Evolutionary conservation across 2,113 vertebrate species (phyloP).

Genomic region (Platichthys flesus): DNA sequence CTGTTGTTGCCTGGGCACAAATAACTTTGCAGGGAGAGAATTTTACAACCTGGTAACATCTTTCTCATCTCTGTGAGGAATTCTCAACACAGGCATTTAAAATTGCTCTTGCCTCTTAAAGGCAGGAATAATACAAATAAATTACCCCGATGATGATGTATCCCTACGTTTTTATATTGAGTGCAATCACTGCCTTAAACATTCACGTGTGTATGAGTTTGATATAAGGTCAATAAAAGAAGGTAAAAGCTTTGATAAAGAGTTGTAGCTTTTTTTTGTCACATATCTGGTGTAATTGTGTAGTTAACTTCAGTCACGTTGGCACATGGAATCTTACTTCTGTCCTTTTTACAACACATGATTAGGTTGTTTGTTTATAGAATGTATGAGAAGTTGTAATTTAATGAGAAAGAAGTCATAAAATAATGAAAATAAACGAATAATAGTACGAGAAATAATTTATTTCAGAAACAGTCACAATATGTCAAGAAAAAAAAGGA

Average conservation of each 20-base stretch:
- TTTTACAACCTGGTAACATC: conserved; percentile 78
- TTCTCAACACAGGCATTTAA: conserved; percentile 74
- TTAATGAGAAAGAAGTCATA: no score
- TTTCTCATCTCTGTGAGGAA: conserved; percentile 78
- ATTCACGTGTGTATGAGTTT: background rate
- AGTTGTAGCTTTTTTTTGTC: background rate
- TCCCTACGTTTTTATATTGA: background rate
- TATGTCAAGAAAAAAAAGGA: no score
- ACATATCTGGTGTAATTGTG: background rate
- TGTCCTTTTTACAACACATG: no score
- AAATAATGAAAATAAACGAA: no score
- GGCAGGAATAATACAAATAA: conserved; percentile 32
- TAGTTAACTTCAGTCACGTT: background rate
- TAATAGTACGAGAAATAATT: no score
- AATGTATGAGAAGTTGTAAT: no score
- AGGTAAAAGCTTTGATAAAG: background rate
- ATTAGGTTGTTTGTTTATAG: no score
- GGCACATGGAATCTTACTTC: no score
- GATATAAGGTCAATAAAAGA: background rate
- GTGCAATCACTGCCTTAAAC: background rate
- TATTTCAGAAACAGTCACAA: no score
- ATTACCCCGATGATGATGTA: background rate
- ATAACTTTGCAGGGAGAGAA: conserved; percentile 69
- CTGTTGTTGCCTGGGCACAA: conserved; percentile 34
- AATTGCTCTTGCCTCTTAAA: conserved; percentile 65